Base-by-base conservation (phyloP, 2,888 invertebrate species). In the Drosophila borborema region DNA sequence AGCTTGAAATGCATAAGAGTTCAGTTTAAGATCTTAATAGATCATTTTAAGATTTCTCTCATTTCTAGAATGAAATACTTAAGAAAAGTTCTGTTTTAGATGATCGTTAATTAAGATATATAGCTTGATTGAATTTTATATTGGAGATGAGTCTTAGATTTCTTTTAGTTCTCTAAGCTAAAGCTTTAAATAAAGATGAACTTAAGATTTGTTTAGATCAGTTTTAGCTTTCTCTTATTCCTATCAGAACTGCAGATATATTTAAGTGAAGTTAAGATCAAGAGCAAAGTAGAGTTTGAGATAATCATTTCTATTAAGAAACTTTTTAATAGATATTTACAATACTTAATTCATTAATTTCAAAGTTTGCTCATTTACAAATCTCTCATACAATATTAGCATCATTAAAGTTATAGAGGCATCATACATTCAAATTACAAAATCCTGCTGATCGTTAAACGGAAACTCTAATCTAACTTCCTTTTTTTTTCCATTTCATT, bases 381-480 rank as follows among this genome's bases (percentile, higher is more conserved):
- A 36, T 36, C 36, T 43, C 43, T 9, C 18, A 9, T 18, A 43
- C 2, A 45, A 5, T 45, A 41, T 41, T 9, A 40, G 7, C 9
- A 18, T 5, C 2, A 20, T 9, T 31, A 2, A 31, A 31, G 3
- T n/a, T 31, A 10, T 28, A 3, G 31, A 14, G 2, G 5, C 12
- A 12, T 4, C 16, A 36, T n/a, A 10, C 23, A 54, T 23, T 23
- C 28, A 31, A 49, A 1, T n/a, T 12, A n/a, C 12, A 49, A 20
- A 34, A 58, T 36, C 58, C 43, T 45, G 34, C 34, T 36, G 43
- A 20, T 36, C 58, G 58, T 16, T 28, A 10, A 58, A 10, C 58
- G 58, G 58, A 58, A 58, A 58, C 58, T 45, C 58, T 34, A 43
- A 58, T 58, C 58, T 45, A 58, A 58, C 56, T 63, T 56, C 18